A percentile compares a stretch with the other conserved stretches of the same genome.
These are phyloP conservation scores for Oncorhynchus mykiss DNA, from an alignment of 2,113 vertebrate species.

Conservation along the genomic window DNA sequence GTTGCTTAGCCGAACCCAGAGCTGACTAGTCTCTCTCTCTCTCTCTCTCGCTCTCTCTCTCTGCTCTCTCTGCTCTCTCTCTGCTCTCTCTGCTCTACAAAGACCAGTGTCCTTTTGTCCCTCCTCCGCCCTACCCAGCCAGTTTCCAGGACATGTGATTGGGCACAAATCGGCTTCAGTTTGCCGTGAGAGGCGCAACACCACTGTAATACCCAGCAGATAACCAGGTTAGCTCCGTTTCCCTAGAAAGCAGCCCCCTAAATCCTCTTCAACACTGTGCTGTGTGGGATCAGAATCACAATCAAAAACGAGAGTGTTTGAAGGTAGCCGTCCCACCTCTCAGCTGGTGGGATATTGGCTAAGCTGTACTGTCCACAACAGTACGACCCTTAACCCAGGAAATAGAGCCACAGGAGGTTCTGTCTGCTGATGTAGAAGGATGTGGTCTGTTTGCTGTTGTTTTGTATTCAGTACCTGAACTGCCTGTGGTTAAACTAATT, in stretches of 20 bases:
- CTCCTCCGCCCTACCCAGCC: not conserved
- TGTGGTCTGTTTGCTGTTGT: constrained; percentile 8
- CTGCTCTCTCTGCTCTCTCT: too few species aligned
- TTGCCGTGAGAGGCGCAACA: constrained; percentile 36
- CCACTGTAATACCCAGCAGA: constrained; percentile 45
- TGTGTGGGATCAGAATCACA: constrained; percentile 44
- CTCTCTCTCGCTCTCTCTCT: too few species aligned
- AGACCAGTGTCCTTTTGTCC: constrained; percentile 52
- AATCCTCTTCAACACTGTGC: constrained; percentile 23
- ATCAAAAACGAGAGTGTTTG: constrained; percentile 12
- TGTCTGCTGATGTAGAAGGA: not conserved
- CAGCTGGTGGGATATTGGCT: constrained; percentile 44
- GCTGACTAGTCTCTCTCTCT: constrained; percentile 28
- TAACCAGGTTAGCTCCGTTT: constrained; percentile 53
- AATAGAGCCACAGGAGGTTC: not conserved
- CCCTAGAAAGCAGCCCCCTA: constrained; percentile 54
- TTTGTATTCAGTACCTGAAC: constrained; percentile 10
- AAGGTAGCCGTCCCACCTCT: constrained; percentile 1
- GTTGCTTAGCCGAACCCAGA: constrained; percentile 44
- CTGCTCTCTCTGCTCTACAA: constrained; percentile 26
- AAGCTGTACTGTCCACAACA: constrained; percentile 58
- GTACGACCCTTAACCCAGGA: constrained; percentile 51
- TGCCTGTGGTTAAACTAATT: constrained; percentile 17
- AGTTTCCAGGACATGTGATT: constrained; percentile 36
- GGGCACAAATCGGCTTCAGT: constrained; percentile 35